Conservation (phyloP, 2,113 vertebrate species). For the Pelecanoides urinatrix region DNA sequence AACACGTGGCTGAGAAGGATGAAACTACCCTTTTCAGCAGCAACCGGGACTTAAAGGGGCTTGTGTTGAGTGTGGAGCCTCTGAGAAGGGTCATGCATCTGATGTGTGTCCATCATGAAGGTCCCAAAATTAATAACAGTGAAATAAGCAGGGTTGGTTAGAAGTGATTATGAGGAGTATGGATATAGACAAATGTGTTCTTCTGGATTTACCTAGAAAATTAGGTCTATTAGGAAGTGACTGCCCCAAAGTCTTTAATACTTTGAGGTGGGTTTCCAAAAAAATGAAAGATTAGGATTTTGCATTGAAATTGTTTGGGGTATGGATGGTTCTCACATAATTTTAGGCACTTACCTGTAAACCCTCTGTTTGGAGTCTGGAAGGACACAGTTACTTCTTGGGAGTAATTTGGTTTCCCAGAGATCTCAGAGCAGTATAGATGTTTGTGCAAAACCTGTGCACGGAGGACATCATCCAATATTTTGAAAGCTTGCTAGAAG, state of each 20-base stretch:
- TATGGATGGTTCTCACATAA: background rate
- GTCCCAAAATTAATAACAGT: background rate
- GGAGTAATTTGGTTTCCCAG: background rate
- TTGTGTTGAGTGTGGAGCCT: background rate
- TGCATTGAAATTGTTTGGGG: background rate
- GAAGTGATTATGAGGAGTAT: background rate
- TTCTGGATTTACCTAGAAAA: background rate
- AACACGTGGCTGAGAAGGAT: background rate
- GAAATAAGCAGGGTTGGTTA: background rate
- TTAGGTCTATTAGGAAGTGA: background rate
- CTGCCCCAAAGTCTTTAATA: background rate
- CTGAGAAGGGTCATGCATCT: background rate
- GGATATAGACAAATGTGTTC: background rate
- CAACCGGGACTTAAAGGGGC: background rate
- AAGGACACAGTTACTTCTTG: background rate
- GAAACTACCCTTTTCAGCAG: background rate
- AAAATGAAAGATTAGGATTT: background rate
- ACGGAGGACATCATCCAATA: background rate
- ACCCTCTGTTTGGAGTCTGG: background rate
- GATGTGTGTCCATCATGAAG: background rate
- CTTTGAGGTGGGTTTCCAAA: background rate
- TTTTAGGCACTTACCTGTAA: background rate
- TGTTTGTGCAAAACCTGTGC: background rate
- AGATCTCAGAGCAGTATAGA: background rate
- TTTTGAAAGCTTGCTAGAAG: background rate